A percentile compares a stretch with the other conserved stretches of the same genome.
phyloP scores from a whole-genome alignment of 2,888 invertebrate genomes.

The Liposcelis brunnea region DNA sequence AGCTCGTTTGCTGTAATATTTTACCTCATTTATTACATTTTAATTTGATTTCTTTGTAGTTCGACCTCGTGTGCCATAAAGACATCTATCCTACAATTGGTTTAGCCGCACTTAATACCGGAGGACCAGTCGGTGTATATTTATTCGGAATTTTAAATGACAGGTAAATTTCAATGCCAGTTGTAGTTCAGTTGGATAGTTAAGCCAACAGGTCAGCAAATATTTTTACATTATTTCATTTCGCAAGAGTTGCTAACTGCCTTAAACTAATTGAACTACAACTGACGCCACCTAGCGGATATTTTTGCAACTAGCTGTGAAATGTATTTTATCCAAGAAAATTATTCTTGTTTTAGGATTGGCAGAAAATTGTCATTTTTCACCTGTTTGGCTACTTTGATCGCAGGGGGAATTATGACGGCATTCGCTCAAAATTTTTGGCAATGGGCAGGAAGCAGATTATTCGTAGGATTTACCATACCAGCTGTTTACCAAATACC shows the following conservation, averaged over 20 bases:
- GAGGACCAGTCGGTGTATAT: conserved; percentile 80
- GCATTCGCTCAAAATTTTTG: conserved; percentile 62
- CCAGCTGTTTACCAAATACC: conserved; percentile 90
- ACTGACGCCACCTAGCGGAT: too few relatives aligned
- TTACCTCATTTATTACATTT: not conserved
- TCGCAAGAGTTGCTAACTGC: too few relatives aligned
- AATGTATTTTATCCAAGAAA: too few relatives aligned
- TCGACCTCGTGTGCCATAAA: conserved; percentile 72
- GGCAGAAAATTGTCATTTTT: conserved; percentile 77
- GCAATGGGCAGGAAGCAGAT: conserved; percentile 65
- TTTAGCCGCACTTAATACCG: conserved; percentile 67
- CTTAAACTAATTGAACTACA: too few relatives aligned
- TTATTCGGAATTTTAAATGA: conserved; percentile 75
- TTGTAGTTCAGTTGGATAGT: conserved; percentile 12
- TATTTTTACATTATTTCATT: too few relatives aligned
- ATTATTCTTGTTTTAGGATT: conserved; percentile 40
- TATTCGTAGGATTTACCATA: conserved; percentile 75
- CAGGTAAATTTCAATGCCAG: too few relatives aligned
- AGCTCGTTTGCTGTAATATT: conserved; percentile 3
- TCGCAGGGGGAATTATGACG: conserved; percentile 61
- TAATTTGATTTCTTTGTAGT: conserved; percentile 39
- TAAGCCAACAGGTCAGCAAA: too few relatives aligned
- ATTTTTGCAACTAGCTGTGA: too few relatives aligned
- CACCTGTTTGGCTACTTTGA: conserved; percentile 61
- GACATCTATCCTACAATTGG: conserved; percentile 78